Evolutionary conservation across 2,888 invertebrate genomes (phyloP).

Genomic region (Chrysomela aeneicollis): DNA sequence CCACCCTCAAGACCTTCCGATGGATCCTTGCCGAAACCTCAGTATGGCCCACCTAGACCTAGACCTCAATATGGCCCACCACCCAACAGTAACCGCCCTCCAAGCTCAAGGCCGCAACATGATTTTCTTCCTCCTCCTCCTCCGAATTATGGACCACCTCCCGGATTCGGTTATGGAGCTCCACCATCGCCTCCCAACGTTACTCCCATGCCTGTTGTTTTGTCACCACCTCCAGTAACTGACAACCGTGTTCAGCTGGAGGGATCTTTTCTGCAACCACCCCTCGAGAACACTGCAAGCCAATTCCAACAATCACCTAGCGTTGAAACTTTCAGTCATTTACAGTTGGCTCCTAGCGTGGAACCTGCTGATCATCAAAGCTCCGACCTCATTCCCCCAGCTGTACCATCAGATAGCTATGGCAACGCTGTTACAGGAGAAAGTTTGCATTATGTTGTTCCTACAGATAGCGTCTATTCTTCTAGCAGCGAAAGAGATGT

Average conservation of each 20-base stretch:
- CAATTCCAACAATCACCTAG: neutral
- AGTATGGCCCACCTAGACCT: slow-evolving; percentile 19
- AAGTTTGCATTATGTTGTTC: slow-evolving; percentile 48
- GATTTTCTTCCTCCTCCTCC: neutral
- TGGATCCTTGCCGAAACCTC: neutral
- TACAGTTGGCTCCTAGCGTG: slow-evolving; percentile 13
- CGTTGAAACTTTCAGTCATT: slow-evolving; percentile 17
- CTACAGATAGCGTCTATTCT: slow-evolving; percentile 49
- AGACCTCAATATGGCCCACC: slow-evolving; percentile 34
- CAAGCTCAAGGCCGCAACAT: neutral
- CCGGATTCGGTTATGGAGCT: slow-evolving; percentile 27
- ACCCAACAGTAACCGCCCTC: neutral
- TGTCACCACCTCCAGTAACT: slow-evolving; percentile 15
- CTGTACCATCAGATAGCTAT: slow-evolving; percentile 57
- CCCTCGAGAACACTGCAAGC: neutral
- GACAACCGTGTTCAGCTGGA: neutral
- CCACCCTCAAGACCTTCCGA: slow-evolving; percentile 28
- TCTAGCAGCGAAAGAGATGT: slow-evolving; percentile 44
- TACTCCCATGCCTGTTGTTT: slow-evolving; percentile 13
- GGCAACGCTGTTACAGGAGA: slow-evolving; percentile 58
- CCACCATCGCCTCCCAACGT: slow-evolving; percentile 30
- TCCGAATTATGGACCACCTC: slow-evolving; percentile 34
- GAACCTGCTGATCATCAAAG: neutral
- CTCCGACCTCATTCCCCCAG: slow-evolving; percentile 30
- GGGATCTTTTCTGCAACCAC: neutral